These are phyloP conservation scores for Podargus strigoides DNA, from an alignment of 2,797 vertebrate genomes.

Conservation along the genomic window DNA sequence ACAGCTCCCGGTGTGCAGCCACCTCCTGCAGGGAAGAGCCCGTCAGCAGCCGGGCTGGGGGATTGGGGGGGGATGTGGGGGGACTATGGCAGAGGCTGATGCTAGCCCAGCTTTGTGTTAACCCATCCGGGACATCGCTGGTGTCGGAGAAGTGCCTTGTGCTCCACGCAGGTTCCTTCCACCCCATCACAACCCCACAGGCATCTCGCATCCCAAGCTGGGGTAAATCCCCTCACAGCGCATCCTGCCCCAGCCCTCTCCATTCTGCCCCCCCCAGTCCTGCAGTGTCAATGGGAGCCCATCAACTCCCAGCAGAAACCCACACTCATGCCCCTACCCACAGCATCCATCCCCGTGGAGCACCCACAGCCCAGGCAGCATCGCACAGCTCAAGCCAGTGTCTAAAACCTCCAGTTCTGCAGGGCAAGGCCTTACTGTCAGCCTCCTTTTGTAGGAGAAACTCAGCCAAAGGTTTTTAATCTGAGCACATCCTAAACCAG, in stretches of 20 bases:
- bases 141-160: background rate
- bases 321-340: background rate
- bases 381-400: accelerated
- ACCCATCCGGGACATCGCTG: background rate
- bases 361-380: background rate
- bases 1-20: background rate
- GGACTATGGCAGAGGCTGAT: accelerated
- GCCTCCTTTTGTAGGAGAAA: background rate
- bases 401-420: background rate
- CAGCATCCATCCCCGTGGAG: background rate
- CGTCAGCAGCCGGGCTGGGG: accelerated
- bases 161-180: background rate
- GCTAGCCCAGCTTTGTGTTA: background rate
- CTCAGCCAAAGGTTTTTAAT: background rate
- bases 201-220: background rate
- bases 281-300: background rate
- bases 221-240: background rate
- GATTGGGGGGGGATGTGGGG: background rate
- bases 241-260: background rate
- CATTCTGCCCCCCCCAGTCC: background rate
- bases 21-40: background rate
- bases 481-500: background rate
- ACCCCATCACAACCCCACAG: background rate
- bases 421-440: background rate
- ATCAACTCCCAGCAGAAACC: background rate